phyloP scores from a whole-genome alignment of 2,888 invertebrate genomes.

The Dermolepida albohirtum region DNA sequence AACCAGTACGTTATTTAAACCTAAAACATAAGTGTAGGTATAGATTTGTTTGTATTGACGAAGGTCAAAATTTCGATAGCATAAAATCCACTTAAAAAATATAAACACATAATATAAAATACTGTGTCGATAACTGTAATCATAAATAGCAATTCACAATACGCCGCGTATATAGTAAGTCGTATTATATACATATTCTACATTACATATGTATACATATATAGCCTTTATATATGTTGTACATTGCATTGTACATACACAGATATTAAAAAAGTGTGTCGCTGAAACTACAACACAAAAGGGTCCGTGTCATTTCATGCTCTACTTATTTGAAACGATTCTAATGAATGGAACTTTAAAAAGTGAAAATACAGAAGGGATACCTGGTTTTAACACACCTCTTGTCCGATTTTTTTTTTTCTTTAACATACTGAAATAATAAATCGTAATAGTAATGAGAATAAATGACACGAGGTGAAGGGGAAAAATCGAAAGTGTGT shows the following conservation, averaged over 20 bases:
- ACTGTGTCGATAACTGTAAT: too few species aligned
- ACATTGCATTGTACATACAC: not conserved
- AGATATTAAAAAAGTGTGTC: slow-evolving; percentile 19
- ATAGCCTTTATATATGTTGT: slow-evolving; percentile 7
- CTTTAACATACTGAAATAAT: slow-evolving; percentile 21
- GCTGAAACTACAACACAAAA: not conserved
- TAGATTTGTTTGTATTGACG: too few species aligned
- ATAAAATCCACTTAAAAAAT: too few species aligned
- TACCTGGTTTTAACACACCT: slow-evolving; percentile 27
- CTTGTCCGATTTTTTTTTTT: not conserved
- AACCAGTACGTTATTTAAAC: too few species aligned
- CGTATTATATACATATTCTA: too few species aligned
- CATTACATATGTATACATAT: slow-evolving; percentile 1
- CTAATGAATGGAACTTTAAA: slow-evolving; percentile 26
- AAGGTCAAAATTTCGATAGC: too few species aligned
- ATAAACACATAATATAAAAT: too few species aligned
- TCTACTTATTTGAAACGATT: slow-evolving; percentile 25
- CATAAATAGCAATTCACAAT: too few species aligned
- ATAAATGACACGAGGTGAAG: not conserved
- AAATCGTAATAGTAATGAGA: slow-evolving; percentile 4
- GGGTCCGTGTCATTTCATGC: slow-evolving; percentile 25
- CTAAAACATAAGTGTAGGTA: too few species aligned
- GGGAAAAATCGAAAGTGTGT: slow-evolving; percentile 20
- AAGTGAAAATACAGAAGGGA: slow-evolving; percentile 39
- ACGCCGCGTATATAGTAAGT: too few species aligned